A percentile compares a stretch with the other conserved stretches of the same genome.
Evolutionary conservation across 2,797 vertebrate species (phyloP).

Genomic region (Phalanger gymnotis): DNA sequence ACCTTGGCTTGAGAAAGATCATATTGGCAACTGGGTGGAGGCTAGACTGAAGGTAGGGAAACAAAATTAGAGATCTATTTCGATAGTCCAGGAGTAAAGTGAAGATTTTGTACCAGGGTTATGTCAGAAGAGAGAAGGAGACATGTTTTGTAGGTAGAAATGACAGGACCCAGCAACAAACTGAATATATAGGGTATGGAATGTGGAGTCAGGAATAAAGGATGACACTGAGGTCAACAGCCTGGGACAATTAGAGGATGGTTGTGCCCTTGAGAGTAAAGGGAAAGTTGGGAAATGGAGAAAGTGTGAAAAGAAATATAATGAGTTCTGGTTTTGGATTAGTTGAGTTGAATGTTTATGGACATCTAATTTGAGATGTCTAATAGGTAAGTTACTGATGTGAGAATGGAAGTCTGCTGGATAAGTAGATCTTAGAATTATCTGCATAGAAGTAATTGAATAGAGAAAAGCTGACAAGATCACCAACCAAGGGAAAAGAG

Average conservation of each 20-base stretch:
- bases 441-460: not conserved
- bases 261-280: not conserved
- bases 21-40: not conserved
- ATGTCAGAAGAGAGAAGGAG: not conserved
- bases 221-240: not conserved
- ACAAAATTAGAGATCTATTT: not conserved
- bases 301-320: not conserved
- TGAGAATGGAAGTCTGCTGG: not conserved
- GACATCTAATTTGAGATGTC: not conserved
- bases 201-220: not conserved
- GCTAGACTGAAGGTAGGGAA: not conserved
- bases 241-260: not conserved
- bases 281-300: not conserved
- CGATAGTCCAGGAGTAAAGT: not conserved
- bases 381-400: not conserved
- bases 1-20: not conserved
- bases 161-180: not conserved
- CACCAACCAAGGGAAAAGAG: not conserved
- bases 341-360: not conserved
- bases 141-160: not conserved
- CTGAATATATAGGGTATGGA: not conserved
- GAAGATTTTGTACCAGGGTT: fast-evolving
- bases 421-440: not conserved
- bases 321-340: not conserved
- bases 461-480: not conserved